Percentiles rank a stretch among this genome's conserved stretches.
These are phyloP conservation scores for Gavialis gangeticus DNA, from an alignment of 2,113 vertebrate genomes.

Conservation along the genomic window DNA sequence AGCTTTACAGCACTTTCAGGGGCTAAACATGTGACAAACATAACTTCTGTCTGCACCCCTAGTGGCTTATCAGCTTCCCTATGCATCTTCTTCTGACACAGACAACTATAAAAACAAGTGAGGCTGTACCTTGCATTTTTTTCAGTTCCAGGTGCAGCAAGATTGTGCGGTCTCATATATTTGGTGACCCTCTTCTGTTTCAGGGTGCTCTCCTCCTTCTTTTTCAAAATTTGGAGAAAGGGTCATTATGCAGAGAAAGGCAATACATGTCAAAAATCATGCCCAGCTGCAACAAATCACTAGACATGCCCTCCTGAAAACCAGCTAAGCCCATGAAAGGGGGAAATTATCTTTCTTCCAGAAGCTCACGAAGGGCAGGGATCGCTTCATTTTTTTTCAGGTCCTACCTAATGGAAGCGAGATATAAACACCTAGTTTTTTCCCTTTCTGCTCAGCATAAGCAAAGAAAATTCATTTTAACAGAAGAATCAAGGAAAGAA, in stretches of 20 bases:
- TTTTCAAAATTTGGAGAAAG: not conserved
- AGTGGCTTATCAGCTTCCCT: no score
- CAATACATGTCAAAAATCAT: no score
- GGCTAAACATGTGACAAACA: no score
- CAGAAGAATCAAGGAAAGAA: not conserved
- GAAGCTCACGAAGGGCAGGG: not conserved
- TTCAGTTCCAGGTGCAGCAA: not conserved
- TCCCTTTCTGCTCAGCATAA: not conserved
- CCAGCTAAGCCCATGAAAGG: not conserved
- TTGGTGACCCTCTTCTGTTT: not conserved
- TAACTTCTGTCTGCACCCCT: no score
- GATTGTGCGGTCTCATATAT: not conserved
- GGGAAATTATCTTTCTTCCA: not conserved
- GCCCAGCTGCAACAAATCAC: not conserved
- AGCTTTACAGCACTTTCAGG: no score
- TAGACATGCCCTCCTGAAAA: not conserved
- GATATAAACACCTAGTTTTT: not conserved
- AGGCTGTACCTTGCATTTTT: not conserved
- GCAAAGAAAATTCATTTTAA: not conserved
- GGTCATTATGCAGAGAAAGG: not conserved
- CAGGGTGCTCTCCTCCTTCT: not conserved
- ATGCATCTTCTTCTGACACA: no score
- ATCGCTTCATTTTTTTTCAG: not conserved
- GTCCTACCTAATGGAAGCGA: not conserved
- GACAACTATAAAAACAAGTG: no score